A percentile compares a stretch with the other conserved stretches of the same genome.
phyloP scores from a whole-genome alignment of 2,113 vertebrate species.

The Alethe diademata region DNA sequence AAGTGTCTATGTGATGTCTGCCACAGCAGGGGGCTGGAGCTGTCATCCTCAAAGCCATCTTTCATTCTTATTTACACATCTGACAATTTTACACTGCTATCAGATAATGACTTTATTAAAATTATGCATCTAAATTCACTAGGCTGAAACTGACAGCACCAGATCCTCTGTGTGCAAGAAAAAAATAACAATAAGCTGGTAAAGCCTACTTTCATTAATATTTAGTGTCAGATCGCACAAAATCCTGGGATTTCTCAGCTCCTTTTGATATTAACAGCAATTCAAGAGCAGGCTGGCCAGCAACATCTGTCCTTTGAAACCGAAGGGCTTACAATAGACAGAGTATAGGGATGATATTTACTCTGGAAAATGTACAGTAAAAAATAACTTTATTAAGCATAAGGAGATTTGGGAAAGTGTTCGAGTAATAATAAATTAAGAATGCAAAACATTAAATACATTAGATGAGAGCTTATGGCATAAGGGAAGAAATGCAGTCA shows the following conservation, averaged over 20 bases:
- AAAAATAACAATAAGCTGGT: neutral
- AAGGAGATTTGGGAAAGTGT: neutral
- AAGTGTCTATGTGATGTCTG: neutral
- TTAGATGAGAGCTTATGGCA: neutral
- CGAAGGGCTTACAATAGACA: neutral
- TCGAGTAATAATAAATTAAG: neutral
- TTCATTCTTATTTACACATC: constrained; percentile 55
- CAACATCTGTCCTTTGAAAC: neutral
- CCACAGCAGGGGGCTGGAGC: constrained; percentile 41
- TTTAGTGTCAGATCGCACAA: neutral
- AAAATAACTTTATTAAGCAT: constrained; percentile 2
- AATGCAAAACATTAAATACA: neutral
- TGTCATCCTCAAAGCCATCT: constrained; percentile 47
- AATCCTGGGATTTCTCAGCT: neutral
- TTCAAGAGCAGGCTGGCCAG: neutral
- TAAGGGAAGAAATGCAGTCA: neutral
- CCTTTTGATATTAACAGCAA: neutral
- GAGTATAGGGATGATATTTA: neutral
- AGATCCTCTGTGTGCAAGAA: neutral
- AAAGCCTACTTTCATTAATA: neutral
- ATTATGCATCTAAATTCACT: constrained; percentile 6
- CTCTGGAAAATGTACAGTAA: neutral
- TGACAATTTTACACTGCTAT: constrained; percentile 31
- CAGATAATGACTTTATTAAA: constrained; percentile 47
- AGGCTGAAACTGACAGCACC: neutral